These are phyloP conservation scores for Notamacropus eugenii DNA, from an alignment of 2,797 vertebrate genomes.

Conservation along the genomic window DNA sequence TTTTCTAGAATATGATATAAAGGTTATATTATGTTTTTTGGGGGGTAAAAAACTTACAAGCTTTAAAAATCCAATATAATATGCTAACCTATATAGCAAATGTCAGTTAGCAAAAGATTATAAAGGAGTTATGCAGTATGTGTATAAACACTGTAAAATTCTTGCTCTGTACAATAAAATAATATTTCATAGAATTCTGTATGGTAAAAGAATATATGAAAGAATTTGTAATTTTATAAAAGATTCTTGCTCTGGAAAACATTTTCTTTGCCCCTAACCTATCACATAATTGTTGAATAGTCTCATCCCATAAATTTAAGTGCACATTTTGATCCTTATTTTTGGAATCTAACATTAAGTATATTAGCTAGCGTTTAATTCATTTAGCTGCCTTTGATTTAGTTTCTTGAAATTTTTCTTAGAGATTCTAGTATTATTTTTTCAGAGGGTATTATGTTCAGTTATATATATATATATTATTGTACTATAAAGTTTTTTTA, in stretches of 20 bases:
- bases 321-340: background rate
- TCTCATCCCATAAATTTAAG: background rate
- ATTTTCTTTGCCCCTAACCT: background rate
- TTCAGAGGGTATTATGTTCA: background rate
- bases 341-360: background rate
- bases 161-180: background rate
- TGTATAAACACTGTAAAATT: background rate
- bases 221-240: background rate
- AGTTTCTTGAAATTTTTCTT: background rate
- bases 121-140: background rate
- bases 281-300: background rate
- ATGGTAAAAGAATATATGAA: background rate
- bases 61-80: background rate
- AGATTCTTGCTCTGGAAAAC: background rate
- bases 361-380: background rate
- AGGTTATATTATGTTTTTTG: background rate
- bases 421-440: background rate
- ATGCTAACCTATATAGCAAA: background rate
- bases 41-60: background rate
- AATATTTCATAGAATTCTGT: background rate
- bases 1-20: background rate
- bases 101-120: background rate
- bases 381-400: background rate
- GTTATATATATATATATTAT: background rate
- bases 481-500: background rate